Base-by-base conservation (phyloP, 2,113 vertebrate genomes). In the Crotalus helleri region DNA sequence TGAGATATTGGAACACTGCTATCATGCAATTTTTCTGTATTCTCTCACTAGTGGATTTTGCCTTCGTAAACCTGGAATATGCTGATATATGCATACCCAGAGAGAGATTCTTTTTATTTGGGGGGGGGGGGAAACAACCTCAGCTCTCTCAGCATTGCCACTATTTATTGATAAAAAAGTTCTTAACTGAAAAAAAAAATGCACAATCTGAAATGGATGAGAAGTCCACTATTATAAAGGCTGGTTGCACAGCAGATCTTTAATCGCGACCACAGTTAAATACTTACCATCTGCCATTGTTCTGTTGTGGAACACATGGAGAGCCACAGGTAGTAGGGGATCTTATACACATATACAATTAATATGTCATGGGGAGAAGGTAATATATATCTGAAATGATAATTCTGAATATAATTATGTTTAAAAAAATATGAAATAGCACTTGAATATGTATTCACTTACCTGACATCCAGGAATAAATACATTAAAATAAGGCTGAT, bases 101-200 rank as follows among this genome's bases (percentile, higher is more conserved):
- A 69, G 12, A 69, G 12, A 69, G 26, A 13, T 1, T 13, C 61
- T n/a, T 3, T 26, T n/a, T 13, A 13, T 69, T n/a, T 26, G 17
- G 59, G 9, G 24, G 8, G 24, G 8, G 8, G 1, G 1, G 3
- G 0, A 0, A 17, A 55, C 5, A n/a, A n/a, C 11, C 64, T 69
- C 29, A 69, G 15, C 5, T 33, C 5, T 33, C 64, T 33, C n/a
- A 74, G n/a, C 13, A 33, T 13, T 69, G 64, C 13, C 64, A n/a
- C 13, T n/a, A n/a, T 33, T 74, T 74, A 74, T 74, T 74, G 2
- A 74, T 39, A 74, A 29, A 87, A 26, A 51, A 11, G 23, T 87
- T 87, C 26, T 87, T 53, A 53, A 51, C 86, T 53, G 17, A 6
- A n/a, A 53, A 12, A 12, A 33, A 39, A 74, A 74, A n/a, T 7